Percentiles rank a stretch among this genome's conserved stretches.
phyloP scores from a whole-genome alignment of 1,140 invertebrate genomes.

The Episyrphus balteatus region DNA sequence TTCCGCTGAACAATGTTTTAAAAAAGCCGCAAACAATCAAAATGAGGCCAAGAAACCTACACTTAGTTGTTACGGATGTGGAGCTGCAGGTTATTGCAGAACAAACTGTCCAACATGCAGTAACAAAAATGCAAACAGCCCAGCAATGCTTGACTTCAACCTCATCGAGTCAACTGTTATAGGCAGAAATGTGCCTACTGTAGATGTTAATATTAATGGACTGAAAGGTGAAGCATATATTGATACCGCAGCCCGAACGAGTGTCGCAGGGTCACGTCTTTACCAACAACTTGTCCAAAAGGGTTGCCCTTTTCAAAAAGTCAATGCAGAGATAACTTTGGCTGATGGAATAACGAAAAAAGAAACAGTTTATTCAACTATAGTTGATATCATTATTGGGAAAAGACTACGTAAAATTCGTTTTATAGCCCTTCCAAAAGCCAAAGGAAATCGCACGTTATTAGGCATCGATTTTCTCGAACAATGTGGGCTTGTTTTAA shows the following conservation, averaged over 20 bases:
- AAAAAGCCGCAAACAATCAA: background rate
- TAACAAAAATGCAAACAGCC: constrained; percentile 3
- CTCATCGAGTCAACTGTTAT: background rate
- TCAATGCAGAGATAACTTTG: constrained; percentile 1
- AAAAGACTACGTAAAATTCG: constrained; percentile 3
- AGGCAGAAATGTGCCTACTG: constrained; percentile 3
- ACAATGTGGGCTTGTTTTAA: constrained; percentile 5
- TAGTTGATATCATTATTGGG: constrained; percentile 4
- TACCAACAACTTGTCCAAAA: constrained; percentile 2
- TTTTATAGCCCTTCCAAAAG: constrained; percentile 4
- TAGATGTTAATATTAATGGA: constrained; percentile 4
- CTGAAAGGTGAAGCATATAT: constrained; percentile 6
- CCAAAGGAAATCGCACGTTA: constrained; percentile 5
- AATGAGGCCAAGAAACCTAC: constrained; percentile 1
- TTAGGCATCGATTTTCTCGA: constrained; percentile 7
- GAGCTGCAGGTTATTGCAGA: background rate
- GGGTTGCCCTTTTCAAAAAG: background rate
- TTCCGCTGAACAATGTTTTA: background rate
- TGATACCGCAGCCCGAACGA: constrained; percentile 5
- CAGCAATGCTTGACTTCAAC: constrained; percentile 3
- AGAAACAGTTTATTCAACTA: constrained; percentile 1
- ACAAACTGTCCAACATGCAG: constrained; percentile 2
- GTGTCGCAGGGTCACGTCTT: constrained; percentile 1
- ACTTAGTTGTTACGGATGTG: constrained; percentile 7
- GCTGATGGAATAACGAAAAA: constrained; percentile 2